A percentile compares a stretch with the other conserved stretches of the same genome.
Conservation (phyloP, 2,113 vertebrate species). For the Ictidomys tridecemlineatus region DNA sequence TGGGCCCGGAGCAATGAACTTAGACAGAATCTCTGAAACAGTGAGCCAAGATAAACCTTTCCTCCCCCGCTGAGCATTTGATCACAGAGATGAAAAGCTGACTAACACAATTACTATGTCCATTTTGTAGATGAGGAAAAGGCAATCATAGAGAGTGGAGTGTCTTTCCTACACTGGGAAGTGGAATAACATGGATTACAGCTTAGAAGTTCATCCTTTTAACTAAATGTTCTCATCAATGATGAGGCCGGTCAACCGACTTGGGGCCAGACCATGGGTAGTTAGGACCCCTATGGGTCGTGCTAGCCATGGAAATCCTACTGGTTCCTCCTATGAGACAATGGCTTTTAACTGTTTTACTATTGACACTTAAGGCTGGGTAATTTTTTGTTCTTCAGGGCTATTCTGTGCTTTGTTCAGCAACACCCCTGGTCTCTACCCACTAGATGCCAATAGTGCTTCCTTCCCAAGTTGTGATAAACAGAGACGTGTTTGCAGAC, state of each 20-base stretch:
- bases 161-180: neutral
- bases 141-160: neutral
- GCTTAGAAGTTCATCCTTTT: neutral
- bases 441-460: neutral
- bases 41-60: no score
- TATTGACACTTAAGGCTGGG: neutral
- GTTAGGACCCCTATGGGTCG: neutral
- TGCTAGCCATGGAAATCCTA: neutral
- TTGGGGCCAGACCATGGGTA: neutral
- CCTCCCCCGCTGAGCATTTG: no score
- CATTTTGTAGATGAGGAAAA: neutral
- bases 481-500: neutral
- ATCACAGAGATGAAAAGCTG: no score
- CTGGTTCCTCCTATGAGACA: neutral
- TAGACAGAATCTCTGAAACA: no score
- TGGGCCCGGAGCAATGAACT: no score
- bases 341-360: neutral
- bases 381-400: neutral
- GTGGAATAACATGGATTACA: neutral
- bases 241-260: neutral
- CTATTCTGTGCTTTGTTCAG: neutral
- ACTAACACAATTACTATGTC: no score
- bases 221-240: rapidly evolving
- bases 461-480: neutral
- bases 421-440: neutral